Conservation (phyloP, 2,113 vertebrate genomes). For the Etheostoma spectabile region DNA sequence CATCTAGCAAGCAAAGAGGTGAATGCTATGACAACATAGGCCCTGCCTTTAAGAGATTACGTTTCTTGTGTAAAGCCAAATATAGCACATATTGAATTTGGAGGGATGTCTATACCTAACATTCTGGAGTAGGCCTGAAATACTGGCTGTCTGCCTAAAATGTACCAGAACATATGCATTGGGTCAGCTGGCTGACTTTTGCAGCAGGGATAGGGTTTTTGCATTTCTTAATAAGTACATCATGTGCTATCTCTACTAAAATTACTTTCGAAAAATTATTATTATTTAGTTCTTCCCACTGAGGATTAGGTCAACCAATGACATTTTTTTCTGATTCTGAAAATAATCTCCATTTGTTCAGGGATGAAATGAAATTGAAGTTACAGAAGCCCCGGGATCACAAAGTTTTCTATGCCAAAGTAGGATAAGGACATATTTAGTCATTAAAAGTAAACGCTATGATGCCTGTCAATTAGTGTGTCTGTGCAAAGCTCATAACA, state of each 20-base stretch:
- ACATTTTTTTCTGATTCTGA: background rate
- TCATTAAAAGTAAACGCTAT: conserved; percentile 24
- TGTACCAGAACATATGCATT: no score
- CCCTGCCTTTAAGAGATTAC: no score
- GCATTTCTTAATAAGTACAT: background rate
- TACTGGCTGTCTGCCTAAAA: no score
- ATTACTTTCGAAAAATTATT: background rate
- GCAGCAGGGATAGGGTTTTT: no score
- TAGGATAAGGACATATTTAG: background rate
- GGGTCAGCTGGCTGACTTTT: no score
- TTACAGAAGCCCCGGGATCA: background rate
- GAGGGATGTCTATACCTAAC: no score
- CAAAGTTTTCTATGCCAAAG: conserved; percentile 7
- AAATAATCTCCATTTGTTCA: background rate
- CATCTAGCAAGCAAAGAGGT: no score
- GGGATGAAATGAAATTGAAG: conserved; percentile 4
- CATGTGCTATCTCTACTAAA: background rate
- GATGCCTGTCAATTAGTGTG: conserved; percentile 49
- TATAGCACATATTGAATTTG: no score
- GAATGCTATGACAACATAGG: no score
- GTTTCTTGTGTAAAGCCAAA: no score
- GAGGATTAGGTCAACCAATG: background rate
- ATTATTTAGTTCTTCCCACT: background rate
- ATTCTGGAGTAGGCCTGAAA: no score
- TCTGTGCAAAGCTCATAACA: conserved; percentile 33